These are phyloP conservation scores for Smutsia gigantea DNA, from an alignment of 2,797 vertebrate species.

Conservation along the genomic window DNA sequence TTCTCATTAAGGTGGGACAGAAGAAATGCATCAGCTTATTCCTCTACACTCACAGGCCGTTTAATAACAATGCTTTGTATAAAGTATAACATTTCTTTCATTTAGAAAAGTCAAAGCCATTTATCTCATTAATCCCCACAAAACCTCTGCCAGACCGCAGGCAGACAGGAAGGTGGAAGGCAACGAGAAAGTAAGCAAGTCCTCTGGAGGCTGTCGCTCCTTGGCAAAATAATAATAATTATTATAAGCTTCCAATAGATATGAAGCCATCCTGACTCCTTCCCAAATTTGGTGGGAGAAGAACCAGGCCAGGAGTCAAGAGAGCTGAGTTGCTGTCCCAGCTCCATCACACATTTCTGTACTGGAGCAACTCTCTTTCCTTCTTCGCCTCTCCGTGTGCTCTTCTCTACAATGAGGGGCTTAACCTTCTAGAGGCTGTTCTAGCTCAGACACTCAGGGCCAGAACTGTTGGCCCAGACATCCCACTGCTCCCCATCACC, in stretches of 20 bases:
- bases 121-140: conserved; percentile 52
- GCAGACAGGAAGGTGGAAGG: conserved; percentile 21
- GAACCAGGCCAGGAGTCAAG: not conserved
- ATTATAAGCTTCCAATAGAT: not conserved
- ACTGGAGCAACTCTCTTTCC: not conserved
- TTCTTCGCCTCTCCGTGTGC: not conserved
- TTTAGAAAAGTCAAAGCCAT: conserved; percentile 42
- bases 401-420: not conserved
- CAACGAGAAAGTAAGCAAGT: not conserved
- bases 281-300: not conserved
- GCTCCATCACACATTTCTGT: not conserved
- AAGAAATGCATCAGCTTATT: not conserved
- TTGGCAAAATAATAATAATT: not conserved
- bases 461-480: not conserved
- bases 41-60: not conserved
- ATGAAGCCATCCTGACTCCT: not conserved
- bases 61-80: not conserved
- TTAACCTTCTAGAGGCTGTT: too few species aligned
- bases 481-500: not conserved
- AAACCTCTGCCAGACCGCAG: conserved; percentile 37
- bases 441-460: not conserved
- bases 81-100: conserved; percentile 31
- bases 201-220: not conserved
- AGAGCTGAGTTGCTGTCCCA: not conserved
- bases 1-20: conserved; percentile 13